Base-by-base conservation (phyloP, 2,113 vertebrate species). In the Tursiops truncatus region DNA sequence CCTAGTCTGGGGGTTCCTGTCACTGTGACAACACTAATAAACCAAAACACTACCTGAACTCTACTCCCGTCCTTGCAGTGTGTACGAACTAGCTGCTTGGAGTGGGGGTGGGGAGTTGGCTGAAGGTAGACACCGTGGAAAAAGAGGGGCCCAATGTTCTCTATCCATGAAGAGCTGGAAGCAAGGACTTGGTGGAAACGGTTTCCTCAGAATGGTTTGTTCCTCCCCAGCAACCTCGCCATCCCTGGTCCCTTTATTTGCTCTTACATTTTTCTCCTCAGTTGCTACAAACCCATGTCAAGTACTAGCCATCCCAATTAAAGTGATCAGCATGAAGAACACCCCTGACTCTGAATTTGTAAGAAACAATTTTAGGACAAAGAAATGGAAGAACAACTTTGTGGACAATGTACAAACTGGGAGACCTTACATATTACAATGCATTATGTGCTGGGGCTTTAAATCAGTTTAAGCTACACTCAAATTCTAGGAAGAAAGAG, bases 21-120 rank as follows among this genome's bases (percentile, higher is more conserved):
- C 97, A 95, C 97, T 97, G 97, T 97, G 97, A 93, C 93, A 90
- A 98, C 98, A 98, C 98, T 98, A 98, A 97, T 97, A 96, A 98
- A 98, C 92, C 94, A 95, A 93, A 95, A 97, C 98, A 98, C 98
- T 98, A 98, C 93, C 70, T 90, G 96, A 84, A 14, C 65, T 71
- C 18, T 10, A 11, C 56, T 28, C 36, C 26, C 15, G 21, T 65
- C 33, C 18, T 90, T 87, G 25, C n/a, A 26, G 56, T 91, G 20
- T 20, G 1, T 15, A 10, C 23, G 38, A 63, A 9, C 25, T 14
- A 41, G 85, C 36, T 26, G 14, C 84, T 17, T 6, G 85, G 60
- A 26, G 44, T 38, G 25, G 12, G 85, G 41, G 5, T 14, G 26
- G 65, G 67, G 60, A 33, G 20, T 2, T 77, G 79, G 77, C 50